A percentile compares a stretch with the other conserved stretches of the same genome.
Evolutionary conservation across 2,888 invertebrate genomes (phyloP).

Genomic region (Synergus itoensis): DNA sequence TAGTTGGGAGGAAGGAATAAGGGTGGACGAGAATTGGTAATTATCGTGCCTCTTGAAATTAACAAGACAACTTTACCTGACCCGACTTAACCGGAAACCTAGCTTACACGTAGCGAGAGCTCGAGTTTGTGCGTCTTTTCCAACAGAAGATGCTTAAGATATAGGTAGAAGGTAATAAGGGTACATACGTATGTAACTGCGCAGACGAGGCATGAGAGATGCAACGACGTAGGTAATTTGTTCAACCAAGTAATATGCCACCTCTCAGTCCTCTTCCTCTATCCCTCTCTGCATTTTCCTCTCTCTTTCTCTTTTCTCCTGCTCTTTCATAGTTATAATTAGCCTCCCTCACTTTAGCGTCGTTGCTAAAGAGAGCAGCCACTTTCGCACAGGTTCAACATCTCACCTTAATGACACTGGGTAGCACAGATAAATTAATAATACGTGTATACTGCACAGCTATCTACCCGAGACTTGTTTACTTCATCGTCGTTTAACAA

Average conservation of each 20-base stretch:
- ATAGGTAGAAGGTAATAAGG: background rate
- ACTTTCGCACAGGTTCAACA: conserved; percentile 55
- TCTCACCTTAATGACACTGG: conserved; percentile 45
- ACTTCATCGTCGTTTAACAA: conserved; percentile 15
- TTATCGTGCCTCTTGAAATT: conserved; percentile 59
- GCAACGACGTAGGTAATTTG: conserved; percentile 62
- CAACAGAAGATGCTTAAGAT: conserved; percentile 51
- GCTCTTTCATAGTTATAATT: conserved; percentile 50
- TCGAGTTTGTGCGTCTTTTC: conserved; percentile 58
- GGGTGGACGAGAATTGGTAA: conserved; percentile 57
- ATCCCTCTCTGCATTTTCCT: background rate
- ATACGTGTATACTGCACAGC: conserved; percentile 19
- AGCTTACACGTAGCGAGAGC: conserved; percentile 54
- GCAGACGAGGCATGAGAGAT: conserved; percentile 7
- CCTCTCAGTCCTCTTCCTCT: conserved; percentile 37
- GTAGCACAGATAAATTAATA: conserved; percentile 39
- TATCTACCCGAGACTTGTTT: background rate
- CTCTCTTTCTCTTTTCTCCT: conserved; percentile 32
- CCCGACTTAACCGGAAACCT: conserved; percentile 56
- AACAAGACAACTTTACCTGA: conserved; percentile 59
- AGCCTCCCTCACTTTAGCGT: conserved; percentile 47
- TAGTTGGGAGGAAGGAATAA: conserved; percentile 31
- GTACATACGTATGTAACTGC: conserved; percentile 11
- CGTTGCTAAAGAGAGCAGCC: conserved; percentile 43
- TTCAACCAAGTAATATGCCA: conserved; percentile 60